Evolutionary conservation across 2,797 vertebrate species (phyloP).

Genomic region (Pseudochirops cupreus): DNA sequence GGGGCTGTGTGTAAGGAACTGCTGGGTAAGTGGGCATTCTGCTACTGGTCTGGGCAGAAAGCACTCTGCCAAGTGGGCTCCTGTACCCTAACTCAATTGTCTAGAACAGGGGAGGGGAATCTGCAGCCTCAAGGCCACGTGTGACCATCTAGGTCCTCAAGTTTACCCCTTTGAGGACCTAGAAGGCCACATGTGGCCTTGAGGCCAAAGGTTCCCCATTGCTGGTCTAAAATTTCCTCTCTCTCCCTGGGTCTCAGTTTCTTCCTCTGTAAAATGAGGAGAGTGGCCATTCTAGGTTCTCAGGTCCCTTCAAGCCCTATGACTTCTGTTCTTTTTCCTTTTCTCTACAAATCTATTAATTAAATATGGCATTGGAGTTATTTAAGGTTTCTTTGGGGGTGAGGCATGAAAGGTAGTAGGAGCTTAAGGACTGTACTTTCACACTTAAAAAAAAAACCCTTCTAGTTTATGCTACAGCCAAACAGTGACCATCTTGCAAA

Average conservation of each 20-base stretch:
- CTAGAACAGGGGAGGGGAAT: no score
- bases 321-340: background rate
- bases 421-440: background rate
- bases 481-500: background rate
- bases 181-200: no score
- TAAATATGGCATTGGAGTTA: background rate
- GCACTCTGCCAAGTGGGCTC: constrained; percentile 36
- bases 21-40: background rate
- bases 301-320: background rate
- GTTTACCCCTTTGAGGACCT: no score
- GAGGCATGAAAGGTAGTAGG: background rate
- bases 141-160: no score
- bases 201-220: no score
- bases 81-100: background rate
- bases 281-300: background rate
- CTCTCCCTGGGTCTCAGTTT: background rate
- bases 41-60: background rate
- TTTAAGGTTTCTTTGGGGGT: background rate
- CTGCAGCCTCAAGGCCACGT: no score
- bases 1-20: background rate
- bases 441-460: background rate
- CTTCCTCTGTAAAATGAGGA: background rate
- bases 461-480: background rate
- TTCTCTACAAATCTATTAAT: background rate
- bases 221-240: background rate